These are phyloP conservation scores for Girardinus metallicus DNA, from an alignment of 2,797 vertebrate species.

Conservation along the genomic window DNA sequence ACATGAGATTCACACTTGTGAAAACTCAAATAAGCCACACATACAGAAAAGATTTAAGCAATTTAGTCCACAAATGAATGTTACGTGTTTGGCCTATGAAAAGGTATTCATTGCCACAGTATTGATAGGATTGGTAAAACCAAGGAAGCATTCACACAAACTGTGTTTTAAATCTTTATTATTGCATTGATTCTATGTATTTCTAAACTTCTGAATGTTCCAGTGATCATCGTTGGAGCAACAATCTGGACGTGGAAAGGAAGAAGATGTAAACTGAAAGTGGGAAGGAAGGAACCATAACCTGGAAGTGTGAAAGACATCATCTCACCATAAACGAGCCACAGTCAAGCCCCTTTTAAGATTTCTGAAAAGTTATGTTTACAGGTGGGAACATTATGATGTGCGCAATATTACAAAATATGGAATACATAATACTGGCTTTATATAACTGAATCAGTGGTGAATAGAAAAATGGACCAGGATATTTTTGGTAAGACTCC, in stretches of 20 bases:
- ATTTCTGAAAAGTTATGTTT: neutral
- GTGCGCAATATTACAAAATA: neutral
- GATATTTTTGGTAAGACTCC: neutral
- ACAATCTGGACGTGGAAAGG: conserved; percentile 1
- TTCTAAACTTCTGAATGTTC: conserved; percentile 9
- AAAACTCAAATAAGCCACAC: neutral
- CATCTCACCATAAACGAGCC: neutral
- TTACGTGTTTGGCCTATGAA: neutral
- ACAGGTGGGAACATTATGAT: neutral
- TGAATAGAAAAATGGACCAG: neutral
- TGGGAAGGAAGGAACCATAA: neutral
- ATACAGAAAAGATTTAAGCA: neutral
- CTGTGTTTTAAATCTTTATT: neutral
- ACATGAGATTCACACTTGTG: neutral
- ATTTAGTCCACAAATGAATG: neutral
- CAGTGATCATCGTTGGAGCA: neutral
- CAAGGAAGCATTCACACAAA: neutral
- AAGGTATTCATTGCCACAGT: neutral
- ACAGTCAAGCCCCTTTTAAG: neutral
- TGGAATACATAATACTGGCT: neutral
- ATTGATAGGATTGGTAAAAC: neutral
- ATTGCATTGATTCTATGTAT: neutral
- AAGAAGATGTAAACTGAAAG: neutral
- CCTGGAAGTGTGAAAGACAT: neutral
- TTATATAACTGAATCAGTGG: neutral